Conservation (phyloP, 1,140 invertebrate genomes). For the Zaprionus ghesquierei region DNA sequence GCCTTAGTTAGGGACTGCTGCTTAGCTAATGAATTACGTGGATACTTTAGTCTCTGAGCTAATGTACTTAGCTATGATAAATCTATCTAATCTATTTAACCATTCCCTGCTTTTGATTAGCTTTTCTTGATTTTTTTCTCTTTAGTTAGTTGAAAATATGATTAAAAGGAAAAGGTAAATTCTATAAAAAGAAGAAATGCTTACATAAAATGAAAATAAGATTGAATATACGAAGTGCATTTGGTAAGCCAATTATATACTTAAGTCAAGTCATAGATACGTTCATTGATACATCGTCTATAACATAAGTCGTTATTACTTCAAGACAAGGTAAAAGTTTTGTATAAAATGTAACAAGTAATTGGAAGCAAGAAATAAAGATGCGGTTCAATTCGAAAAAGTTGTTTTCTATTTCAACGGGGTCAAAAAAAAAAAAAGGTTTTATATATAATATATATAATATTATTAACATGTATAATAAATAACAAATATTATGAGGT, state of each 20-base stretch:
- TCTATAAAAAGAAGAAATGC: neutral
- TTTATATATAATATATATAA: too few relatives aligned
- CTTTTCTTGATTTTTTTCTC: neutral
- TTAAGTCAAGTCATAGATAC: slow-evolving; percentile 6
- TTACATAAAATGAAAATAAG: neutral
- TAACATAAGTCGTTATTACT: slow-evolving; percentile 16
- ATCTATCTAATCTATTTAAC: neutral
- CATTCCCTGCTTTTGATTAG: neutral
- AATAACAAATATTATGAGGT: too few relatives aligned
- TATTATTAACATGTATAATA: too few relatives aligned
- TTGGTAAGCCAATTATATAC: slow-evolving; percentile 13
- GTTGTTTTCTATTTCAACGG: neutral
- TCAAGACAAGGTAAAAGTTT: slow-evolving; percentile 6
- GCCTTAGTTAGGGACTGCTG: neutral
- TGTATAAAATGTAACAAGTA: slow-evolving; percentile 4
- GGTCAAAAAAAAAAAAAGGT: too few relatives aligned
- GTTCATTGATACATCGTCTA: slow-evolving; percentile 6
- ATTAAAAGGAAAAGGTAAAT: neutral
- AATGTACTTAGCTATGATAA: neutral
- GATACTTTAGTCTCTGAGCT: neutral
- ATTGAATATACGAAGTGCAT: neutral
- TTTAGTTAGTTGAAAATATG: slow-evolving; percentile 16
- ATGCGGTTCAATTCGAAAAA: slow-evolving; percentile 4
- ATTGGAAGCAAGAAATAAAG: slow-evolving; percentile 8
- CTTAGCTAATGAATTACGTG: slow-evolving; percentile 2